Base-by-base conservation (phyloP, 2,113 vertebrate genomes). In the Ochotona princeps region DNA sequence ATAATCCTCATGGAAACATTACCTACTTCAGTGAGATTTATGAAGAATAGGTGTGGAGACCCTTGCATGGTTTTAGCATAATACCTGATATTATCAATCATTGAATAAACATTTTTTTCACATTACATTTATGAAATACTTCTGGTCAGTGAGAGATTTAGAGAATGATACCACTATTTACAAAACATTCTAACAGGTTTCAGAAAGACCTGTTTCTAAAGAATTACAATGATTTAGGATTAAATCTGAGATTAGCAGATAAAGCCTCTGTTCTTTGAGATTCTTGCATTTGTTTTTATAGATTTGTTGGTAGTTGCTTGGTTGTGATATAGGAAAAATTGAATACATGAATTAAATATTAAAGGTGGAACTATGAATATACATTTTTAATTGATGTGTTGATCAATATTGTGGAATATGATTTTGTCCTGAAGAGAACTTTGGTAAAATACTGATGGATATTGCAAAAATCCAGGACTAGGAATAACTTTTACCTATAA, bases 351-450 rank as follows among this genome's bases (percentile, higher is more conserved):
- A 89, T 20, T 90, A n/a, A 51, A 32, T 88, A 49, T 25, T 75
- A 20, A 11, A 21, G 2, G 2, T 66, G 92, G 6, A 93, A 2
- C 28, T 65, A 74, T 78, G 18, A 12, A 70, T 65, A 74, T 88
- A 4, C 8, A 69, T 78, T 93, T 94, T 87, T 44, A 8, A 88
- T 75, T 63, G 15, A 81, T 88, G 89, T 5, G 5, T 83, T 82
- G 72, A 75, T 13, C 2, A 83, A 23, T 57, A 15, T 57, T 21
- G 51, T 11, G 1, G 20, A 70, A 73, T 9, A 17, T 73, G 20
- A 2, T 11, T 11, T 63, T 93, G 49, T 26, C 28, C 30, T 63
- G 5, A 30, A 63, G 26, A 13, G 5, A 30, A 8, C 1, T 80
- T n/a, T 89, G 7, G 20, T 44, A 75, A 49, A 32, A 15, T 60